Percentiles rank a stretch among this genome's conserved stretches.
phyloP scores from a whole-genome alignment of 2,797 vertebrate genomes.

The Philypnodon macrostomus region DNA sequence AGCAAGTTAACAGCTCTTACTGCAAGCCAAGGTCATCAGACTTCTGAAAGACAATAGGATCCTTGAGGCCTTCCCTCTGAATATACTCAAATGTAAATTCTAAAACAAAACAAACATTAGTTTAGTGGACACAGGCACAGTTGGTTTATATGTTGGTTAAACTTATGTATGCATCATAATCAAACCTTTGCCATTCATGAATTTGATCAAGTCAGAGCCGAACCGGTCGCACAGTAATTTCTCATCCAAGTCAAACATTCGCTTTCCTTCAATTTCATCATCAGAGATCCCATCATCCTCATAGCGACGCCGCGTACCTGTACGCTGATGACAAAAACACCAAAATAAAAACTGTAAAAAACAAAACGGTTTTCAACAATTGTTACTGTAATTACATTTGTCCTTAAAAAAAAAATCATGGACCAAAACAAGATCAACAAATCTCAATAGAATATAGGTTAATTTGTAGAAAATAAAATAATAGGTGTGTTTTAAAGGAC shows the following conservation, averaged over 20 bases:
- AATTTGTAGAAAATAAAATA: slow-evolving; percentile 21
- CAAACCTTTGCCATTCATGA: slow-evolving; percentile 96
- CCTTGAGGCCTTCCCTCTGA: slow-evolving; percentile 90
- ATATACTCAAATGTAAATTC: slow-evolving; percentile 97
- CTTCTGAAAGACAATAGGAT: slow-evolving; percentile 90
- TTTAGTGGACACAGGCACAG: background rate
- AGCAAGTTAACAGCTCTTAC: slow-evolving; percentile 70
- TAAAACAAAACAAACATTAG: slow-evolving; percentile 49
- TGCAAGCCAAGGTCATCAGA: slow-evolving; percentile 92
- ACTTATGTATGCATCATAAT: too few species aligned
- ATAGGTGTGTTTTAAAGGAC: background rate
- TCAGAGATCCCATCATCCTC: slow-evolving; percentile 97
- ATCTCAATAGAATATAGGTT: too few species aligned
- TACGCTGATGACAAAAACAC: slow-evolving; percentile 75
- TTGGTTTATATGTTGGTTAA: too few species aligned
- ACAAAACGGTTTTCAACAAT: too few species aligned
- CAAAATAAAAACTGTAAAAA: too few species aligned
- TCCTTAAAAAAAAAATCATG: too few species aligned
- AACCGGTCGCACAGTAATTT: slow-evolving; percentile 87
- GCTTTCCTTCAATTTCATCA: slow-evolving; percentile 97
- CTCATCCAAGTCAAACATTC: slow-evolving; percentile 92
- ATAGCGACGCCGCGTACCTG: slow-evolving; percentile 90
- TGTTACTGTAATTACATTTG: too few species aligned
- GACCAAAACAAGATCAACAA: background rate
- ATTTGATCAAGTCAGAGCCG: slow-evolving; percentile 86